Conservation (phyloP, 2,797 vertebrate genomes). For the Tapirus indicus region DNA sequence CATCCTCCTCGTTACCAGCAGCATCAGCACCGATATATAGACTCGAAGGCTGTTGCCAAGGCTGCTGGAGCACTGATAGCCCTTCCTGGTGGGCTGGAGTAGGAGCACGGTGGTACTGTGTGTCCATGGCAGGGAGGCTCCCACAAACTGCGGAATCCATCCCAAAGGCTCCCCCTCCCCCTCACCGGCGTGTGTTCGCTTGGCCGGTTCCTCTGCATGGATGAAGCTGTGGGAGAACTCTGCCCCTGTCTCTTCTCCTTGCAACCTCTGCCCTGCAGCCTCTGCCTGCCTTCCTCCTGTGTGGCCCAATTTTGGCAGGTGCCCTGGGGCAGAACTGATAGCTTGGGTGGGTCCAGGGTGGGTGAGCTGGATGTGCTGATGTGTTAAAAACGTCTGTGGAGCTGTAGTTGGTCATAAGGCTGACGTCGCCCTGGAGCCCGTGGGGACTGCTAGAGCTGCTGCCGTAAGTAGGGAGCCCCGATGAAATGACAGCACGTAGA, state of each 20-base stretch:
- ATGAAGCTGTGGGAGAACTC: background rate
- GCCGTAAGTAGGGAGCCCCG: fast-evolving
- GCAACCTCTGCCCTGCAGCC: background rate
- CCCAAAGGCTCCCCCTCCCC: fast-evolving
- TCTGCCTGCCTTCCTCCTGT: background rate
- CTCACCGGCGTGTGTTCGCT: background rate
- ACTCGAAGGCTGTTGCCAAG: background rate
- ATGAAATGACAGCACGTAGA: background rate
- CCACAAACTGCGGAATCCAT: background rate
- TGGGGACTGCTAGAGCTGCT: background rate
- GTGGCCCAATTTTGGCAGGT: background rate
- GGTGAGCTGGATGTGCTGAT: fast-evolving
- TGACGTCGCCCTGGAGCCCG: background rate
- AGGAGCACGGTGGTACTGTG: background rate
- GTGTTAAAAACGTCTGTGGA: background rate
- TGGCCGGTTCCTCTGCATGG: background rate
- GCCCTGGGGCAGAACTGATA: background rate
- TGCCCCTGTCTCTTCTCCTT: background rate
- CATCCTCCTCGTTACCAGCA: no score
- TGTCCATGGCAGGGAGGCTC: background rate
- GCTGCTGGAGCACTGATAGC: no score
- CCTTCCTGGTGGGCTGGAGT: no score
- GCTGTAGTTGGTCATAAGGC: background rate
- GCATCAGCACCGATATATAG: fast-evolving
- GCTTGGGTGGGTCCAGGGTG: background rate